These are phyloP conservation scores for Ophioninae sp. DNA, from an alignment of 2,888 invertebrate species.

Conservation along the genomic window DNA sequence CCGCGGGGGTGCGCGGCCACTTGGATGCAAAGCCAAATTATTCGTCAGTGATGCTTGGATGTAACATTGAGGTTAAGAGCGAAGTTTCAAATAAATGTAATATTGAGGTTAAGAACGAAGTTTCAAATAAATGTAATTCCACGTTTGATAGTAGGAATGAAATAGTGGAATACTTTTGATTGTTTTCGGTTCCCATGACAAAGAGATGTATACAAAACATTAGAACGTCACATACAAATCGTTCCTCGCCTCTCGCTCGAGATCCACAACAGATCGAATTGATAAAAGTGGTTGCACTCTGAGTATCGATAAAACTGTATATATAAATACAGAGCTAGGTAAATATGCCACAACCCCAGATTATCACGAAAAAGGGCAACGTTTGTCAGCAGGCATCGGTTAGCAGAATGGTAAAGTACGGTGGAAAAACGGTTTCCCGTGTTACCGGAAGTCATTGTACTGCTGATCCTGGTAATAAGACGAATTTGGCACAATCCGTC, in stretches of 20 bases:
- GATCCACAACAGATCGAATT: constrained; percentile 11
- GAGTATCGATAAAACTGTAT: not conserved
- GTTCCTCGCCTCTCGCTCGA: constrained; percentile 15
- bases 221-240: constrained; percentile 10
- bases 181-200: constrained; percentile 61
- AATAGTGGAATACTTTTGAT: constrained; percentile 6
- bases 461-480: constrained; percentile 45
- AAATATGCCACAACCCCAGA: constrained; percentile 45
- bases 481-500: constrained; percentile 66
- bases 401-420: constrained; percentile 42
- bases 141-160: not conserved
- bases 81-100: not conserved
- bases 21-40: not conserved
- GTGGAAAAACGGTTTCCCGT: constrained; percentile 50
- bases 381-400: constrained; percentile 47
- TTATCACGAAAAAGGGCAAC: constrained; percentile 32
- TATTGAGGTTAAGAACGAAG: too few species aligned
- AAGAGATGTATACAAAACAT: constrained; percentile 36
- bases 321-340: constrained; percentile 31
- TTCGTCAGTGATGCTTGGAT: not conserved
- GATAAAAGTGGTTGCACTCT: constrained; percentile 25
- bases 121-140: too few species aligned
- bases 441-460: constrained; percentile 54
- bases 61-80: not conserved
- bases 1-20: not conserved